phyloP scores from a whole-genome alignment of 2,888 invertebrate species.

The Ecliptopera silaceata region DNA sequence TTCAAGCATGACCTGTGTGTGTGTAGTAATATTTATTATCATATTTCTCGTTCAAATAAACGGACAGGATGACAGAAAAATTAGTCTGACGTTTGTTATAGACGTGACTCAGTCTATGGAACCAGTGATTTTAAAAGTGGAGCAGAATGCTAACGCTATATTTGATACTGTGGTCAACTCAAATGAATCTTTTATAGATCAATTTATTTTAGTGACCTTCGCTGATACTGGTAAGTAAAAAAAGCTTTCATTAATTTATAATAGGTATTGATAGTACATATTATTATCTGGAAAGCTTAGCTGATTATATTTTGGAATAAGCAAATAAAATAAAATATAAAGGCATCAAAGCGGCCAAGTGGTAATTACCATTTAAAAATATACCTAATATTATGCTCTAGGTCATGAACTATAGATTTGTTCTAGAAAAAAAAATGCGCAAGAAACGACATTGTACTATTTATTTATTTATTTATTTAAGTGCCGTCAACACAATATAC shows the following conservation, averaged over 20 bases:
- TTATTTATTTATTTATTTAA: too few relatives aligned
- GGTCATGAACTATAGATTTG: too few relatives aligned
- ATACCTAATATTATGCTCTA: too few relatives aligned
- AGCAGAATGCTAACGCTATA: background rate
- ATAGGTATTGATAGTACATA: too few relatives aligned
- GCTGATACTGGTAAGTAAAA: constrained; percentile 20
- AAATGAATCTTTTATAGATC: constrained; percentile 12
- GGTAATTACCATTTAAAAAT: too few relatives aligned
- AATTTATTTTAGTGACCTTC: constrained; percentile 20
- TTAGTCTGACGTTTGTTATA: constrained; percentile 52
- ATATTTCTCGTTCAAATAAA: background rate
- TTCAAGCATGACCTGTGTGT: constrained; percentile 1
- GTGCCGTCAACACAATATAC: too few relatives aligned
- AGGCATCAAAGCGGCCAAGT: too few relatives aligned
- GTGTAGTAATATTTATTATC: constrained; percentile 3
- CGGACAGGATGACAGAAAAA: constrained; percentile 14
- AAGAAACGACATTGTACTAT: too few relatives aligned
- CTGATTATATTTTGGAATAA: too few relatives aligned
- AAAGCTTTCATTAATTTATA: background rate
- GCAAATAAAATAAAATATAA: too few relatives aligned
- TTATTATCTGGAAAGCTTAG: background rate
- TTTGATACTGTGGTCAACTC: constrained; percentile 7
- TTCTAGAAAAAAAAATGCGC: too few relatives aligned
- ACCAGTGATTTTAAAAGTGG: constrained; percentile 42
- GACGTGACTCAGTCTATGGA: constrained; percentile 52